These are phyloP conservation scores for Dyspetes luteomarginatus DNA, from an alignment of 2,888 invertebrate species.

Conservation along the genomic window DNA sequence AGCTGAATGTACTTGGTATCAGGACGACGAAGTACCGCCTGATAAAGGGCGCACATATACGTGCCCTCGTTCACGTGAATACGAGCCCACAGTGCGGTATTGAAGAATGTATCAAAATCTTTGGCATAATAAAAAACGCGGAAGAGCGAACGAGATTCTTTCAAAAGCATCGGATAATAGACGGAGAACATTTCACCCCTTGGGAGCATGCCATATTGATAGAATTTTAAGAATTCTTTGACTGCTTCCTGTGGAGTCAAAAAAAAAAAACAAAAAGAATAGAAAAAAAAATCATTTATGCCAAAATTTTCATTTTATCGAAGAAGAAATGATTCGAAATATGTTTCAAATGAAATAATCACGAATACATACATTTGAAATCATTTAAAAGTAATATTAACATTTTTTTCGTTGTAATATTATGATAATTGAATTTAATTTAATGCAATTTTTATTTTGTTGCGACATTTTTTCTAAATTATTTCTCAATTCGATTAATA, in stretches of 20 bases:
- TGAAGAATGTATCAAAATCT: constrained; percentile 82
- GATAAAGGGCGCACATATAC: constrained; percentile 87
- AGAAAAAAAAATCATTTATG: too few species aligned
- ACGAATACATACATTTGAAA: too few species aligned
- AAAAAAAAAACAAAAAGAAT: neutral
- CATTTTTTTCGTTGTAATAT: too few species aligned
- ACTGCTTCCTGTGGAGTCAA: constrained; percentile 80
- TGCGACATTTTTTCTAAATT: neutral
- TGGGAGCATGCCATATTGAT: constrained; percentile 83
- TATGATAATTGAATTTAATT: too few species aligned
- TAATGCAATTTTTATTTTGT: too few species aligned
- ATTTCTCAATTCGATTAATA: neutral
- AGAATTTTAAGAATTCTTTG: constrained; percentile 78
- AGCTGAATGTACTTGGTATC: constrained; percentile 86
- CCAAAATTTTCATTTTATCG: too few species aligned
- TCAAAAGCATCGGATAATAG: constrained; percentile 74
- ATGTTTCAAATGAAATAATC: too few species aligned
- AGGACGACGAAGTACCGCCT: constrained; percentile 86
- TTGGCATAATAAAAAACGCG: constrained; percentile 81
- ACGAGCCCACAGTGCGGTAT: constrained; percentile 82
- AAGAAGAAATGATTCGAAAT: too few species aligned
- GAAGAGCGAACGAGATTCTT: constrained; percentile 79
- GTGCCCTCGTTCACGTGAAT: constrained; percentile 83
- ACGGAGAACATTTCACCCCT: constrained; percentile 84
- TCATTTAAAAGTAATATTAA: too few species aligned